Percentiles rank a stretch among this genome's conserved stretches.
Evolutionary conservation across 1,140 invertebrate genomes (phyloP).

Genomic region (Vanessa atalanta): DNA sequence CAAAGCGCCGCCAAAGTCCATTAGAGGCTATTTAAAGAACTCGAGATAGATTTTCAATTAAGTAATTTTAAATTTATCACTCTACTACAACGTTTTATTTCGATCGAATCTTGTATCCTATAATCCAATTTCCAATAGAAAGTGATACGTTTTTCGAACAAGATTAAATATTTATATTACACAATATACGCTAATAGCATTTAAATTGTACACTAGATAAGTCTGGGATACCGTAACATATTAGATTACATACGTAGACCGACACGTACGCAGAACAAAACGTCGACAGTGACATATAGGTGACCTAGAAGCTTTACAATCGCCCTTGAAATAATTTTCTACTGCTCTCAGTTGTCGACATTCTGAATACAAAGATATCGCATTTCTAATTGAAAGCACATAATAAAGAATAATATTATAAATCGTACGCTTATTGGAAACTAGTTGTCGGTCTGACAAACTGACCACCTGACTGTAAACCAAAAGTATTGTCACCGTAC

Average conservation of each 20-base stretch:
- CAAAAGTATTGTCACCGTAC: no score
- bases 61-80: background rate
- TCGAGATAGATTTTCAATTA: background rate
- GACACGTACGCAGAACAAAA: slow-evolving; percentile 17
- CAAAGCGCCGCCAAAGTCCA: no score
- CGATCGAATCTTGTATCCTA: background rate
- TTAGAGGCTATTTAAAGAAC: background rate
- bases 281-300: slow-evolving; percentile 30
- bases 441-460: no score
- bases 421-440: no score
- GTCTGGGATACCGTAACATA: background rate
- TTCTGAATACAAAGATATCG: background rate
- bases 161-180: no score
- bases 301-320: slow-evolving; percentile 33
- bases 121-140: no score
- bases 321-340: slow-evolving; percentile 11
- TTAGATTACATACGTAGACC: slow-evolving; percentile 17
- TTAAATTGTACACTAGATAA: background rate
- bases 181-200: background rate
- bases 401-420: no score
- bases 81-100: background rate
- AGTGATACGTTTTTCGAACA: no score
- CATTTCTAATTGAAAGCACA: no score
- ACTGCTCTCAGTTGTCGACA: background rate
- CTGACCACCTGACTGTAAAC: no score